Evolutionary conservation across 2,113 vertebrate genomes (phyloP).

Genomic region (Tichodroma muraria): DNA sequence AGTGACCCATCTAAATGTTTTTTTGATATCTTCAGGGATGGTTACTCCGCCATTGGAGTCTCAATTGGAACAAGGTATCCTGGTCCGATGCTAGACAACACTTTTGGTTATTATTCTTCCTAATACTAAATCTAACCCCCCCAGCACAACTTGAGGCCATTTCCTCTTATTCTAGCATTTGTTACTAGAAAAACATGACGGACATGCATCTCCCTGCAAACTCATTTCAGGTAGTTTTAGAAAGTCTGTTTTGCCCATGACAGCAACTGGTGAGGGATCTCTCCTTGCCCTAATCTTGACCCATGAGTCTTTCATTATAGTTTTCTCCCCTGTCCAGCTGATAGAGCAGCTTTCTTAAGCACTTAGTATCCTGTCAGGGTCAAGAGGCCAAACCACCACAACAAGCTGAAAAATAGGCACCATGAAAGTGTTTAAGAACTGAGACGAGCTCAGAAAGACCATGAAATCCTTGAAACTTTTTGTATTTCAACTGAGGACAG

Average conservation of each 20-base stretch:
- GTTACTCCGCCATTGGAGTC: too few relatives aligned
- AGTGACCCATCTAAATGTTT: neutral
- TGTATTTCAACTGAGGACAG: neutral
- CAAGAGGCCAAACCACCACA: neutral
- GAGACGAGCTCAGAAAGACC: neutral
- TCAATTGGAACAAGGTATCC: too few relatives aligned
- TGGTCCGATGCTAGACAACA: neutral
- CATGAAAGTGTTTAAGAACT: neutral
- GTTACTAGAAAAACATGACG: neutral
- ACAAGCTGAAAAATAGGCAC: neutral
- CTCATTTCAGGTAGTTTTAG: neutral
- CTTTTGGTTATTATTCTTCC: neutral
- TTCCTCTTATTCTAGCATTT: neutral
- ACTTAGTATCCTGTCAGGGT: neutral
- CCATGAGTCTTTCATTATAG: neutral
- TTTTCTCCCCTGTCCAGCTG: neutral
- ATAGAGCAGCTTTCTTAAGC: neutral
- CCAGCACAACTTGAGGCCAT: neutral
- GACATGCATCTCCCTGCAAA: neutral
- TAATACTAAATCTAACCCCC: neutral
- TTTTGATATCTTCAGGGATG: neutral
- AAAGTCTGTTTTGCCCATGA: neutral
- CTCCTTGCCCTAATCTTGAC: neutral
- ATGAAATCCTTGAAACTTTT: neutral
- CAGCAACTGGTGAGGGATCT: neutral